phyloP scores from a whole-genome alignment of 2,888 invertebrate genomes.

The Acleris holmiana region DNA sequence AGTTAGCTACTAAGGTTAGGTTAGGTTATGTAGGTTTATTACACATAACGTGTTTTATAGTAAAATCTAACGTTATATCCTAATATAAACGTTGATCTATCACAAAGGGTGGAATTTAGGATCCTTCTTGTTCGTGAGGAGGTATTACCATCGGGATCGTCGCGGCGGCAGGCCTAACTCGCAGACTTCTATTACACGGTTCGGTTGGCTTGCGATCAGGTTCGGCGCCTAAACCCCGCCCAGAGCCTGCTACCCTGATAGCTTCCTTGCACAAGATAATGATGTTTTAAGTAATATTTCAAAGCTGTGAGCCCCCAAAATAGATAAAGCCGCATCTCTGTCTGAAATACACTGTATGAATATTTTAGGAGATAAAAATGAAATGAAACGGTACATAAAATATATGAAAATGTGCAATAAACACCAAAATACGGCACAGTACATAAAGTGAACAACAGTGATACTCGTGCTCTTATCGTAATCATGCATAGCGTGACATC shows the following conservation, averaged over 20 bases:
- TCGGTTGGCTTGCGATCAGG: slow-evolving; percentile 70
- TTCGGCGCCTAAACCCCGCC: slow-evolving; percentile 67
- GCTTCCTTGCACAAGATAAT: slow-evolving; percentile 47
- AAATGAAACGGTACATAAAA: slow-evolving; percentile 43
- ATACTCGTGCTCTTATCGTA: slow-evolving; percentile 78
- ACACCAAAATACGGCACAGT: slow-evolving; percentile 68
- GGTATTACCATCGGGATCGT: slow-evolving; percentile 39
- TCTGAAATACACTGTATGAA: slow-evolving; percentile 36
- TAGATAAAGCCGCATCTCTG: slow-evolving; percentile 7
- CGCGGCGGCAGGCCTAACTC: slow-evolving; percentile 56
- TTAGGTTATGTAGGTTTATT: too few species aligned
- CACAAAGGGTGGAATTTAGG: neutral
- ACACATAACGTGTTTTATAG: too few species aligned
- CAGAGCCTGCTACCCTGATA: slow-evolving; percentile 59
- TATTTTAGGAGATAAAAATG: slow-evolving; percentile 21
- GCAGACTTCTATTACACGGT: slow-evolving; percentile 77
- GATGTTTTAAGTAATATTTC: slow-evolving; percentile 16
- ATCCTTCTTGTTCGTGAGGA: slow-evolving; percentile 35
- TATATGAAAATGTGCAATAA: slow-evolving; percentile 69
- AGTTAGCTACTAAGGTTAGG: too few species aligned
- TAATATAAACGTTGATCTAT: neutral
- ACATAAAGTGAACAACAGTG: slow-evolving; percentile 61
- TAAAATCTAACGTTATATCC: too few species aligned
- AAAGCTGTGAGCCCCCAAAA: neutral
- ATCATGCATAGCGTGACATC: slow-evolving; percentile 82